These are phyloP conservation scores for Drosophila sproati DNA, from an alignment of 1,140 invertebrate genomes.

Conservation along the genomic window DNA sequence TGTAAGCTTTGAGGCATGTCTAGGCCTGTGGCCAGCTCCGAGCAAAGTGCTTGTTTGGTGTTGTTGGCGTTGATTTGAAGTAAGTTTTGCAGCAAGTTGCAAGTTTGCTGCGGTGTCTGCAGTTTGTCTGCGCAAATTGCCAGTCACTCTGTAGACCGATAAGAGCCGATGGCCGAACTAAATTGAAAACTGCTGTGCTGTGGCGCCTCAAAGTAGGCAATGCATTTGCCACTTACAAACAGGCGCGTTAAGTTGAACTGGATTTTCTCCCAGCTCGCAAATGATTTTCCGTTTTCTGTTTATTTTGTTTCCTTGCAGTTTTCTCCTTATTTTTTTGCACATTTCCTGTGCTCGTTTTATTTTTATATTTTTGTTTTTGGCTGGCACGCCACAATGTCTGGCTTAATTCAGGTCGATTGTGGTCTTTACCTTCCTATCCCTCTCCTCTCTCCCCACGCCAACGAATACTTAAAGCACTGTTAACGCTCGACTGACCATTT, in stretches of 20 bases:
- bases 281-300: constrained; percentile 54
- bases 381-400: constrained; percentile 51
- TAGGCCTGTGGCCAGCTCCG: constrained; percentile 23
- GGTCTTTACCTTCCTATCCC: constrained; percentile 2
- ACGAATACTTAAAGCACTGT: constrained; percentile 53
- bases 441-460: constrained; percentile 3
- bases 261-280: constrained; percentile 28
- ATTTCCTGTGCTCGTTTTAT: constrained; percentile 42
- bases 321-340: constrained; percentile 40
- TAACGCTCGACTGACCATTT: constrained; percentile 43
- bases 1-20: constrained; percentile 19
- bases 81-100: constrained; percentile 42
- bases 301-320: constrained; percentile 37
- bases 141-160: constrained; percentile 52
- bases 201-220: constrained; percentile 71
- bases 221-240: constrained; percentile 42
- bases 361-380: constrained; percentile 30
- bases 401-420: constrained; percentile 52
- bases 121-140: constrained; percentile 77
- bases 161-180: constrained; percentile 61
- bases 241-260: constrained; percentile 7
- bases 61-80: constrained; percentile 44
- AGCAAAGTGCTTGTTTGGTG: constrained; percentile 33
- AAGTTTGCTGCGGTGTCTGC: constrained; percentile 60
- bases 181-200: constrained; percentile 74